These are phyloP conservation scores for Setipinna tenuifilis DNA, from an alignment of 2,797 vertebrate genomes.

Conservation along the genomic window DNA sequence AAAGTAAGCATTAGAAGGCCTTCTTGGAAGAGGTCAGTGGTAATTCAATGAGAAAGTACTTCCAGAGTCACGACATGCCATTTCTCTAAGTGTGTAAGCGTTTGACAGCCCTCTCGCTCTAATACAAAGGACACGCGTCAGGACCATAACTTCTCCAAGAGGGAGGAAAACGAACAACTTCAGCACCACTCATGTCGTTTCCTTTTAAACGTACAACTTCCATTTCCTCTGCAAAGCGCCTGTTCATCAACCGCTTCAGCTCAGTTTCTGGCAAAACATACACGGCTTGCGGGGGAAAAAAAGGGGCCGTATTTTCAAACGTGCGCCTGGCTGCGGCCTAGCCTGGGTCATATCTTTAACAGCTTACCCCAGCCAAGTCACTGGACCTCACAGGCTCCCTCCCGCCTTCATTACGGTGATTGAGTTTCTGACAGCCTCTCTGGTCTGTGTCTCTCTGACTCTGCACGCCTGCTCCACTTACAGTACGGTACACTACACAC, in stretches of 20 bases:
- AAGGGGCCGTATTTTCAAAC: conserved; percentile 33
- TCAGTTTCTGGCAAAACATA: conserved; percentile 15
- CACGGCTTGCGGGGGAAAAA: conserved; percentile 9
- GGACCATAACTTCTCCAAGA: conserved; percentile 10
- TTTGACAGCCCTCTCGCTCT: neutral
- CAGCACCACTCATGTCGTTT: conserved; percentile 18
- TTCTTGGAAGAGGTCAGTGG: neutral
- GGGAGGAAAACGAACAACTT: neutral
- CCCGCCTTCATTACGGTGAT: conserved; percentile 41
- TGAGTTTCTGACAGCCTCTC: conserved; percentile 46
- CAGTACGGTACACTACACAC: no score
- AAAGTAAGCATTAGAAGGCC: neutral
- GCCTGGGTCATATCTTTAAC: conserved; percentile 55
- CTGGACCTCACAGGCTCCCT: conserved; percentile 41
- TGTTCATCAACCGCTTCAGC: conserved; percentile 27
- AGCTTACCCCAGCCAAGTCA: conserved; percentile 45
- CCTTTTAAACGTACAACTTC: conserved; percentile 5
- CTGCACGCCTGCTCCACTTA: conserved; percentile 3
- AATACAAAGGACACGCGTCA: neutral
- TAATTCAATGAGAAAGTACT: conserved; percentile 2
- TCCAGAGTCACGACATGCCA: conserved; percentile 2
- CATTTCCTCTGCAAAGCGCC: neutral
- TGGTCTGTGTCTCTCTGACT: conserved; percentile 31
- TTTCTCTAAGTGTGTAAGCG: neutral
- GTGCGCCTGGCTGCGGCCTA: conserved; percentile 39